These are phyloP conservation scores for Sarcophaga rosellei DNA, from an alignment of 2,888 invertebrate genomes.

Conservation along the genomic window DNA sequence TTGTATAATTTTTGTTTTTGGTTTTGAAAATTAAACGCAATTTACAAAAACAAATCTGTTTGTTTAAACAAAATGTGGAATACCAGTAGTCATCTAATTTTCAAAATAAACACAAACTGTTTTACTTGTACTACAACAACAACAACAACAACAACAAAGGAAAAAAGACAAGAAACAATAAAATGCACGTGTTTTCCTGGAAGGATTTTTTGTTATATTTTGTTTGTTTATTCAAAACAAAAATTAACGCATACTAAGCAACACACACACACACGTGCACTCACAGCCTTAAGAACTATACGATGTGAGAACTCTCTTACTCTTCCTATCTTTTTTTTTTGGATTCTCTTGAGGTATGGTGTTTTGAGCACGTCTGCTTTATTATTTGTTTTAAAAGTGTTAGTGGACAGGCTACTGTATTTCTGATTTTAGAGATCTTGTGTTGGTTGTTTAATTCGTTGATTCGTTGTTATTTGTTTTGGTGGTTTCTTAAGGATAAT, in stretches of 20 bases:
- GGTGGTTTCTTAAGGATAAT: conserved; percentile 37
- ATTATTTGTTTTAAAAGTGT: conserved; percentile 9
- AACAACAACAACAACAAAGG: too few species aligned
- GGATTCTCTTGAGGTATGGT: neutral
- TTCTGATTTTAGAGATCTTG: neutral
- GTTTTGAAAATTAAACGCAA: too few species aligned
- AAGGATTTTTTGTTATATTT: conserved; percentile 36
- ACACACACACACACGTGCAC: too few species aligned
- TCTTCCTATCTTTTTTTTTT: neutral
- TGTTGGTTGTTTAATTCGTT: too few species aligned
- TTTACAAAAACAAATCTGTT: neutral
- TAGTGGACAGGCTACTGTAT: conserved; percentile 43
- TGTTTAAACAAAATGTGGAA: conserved; percentile 44
- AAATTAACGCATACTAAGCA: neutral
- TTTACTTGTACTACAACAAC: too few species aligned
- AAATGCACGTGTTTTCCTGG: conserved; percentile 51
- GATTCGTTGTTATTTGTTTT: neutral
- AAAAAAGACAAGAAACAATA: too few species aligned
- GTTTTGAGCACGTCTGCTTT: neutral
- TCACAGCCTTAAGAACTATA: too few species aligned
- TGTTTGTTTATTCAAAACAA: conserved; percentile 4
- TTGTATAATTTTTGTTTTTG: too few species aligned
- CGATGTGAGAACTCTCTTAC: too few species aligned
- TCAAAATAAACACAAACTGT: conserved; percentile 49
- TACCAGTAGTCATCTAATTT: conserved; percentile 62